Evolutionary conservation across 2,113 vertebrate species (phyloP), one percentile per base, ranked within the genome.

Genomic region (Microtus oregoni): DNA sequence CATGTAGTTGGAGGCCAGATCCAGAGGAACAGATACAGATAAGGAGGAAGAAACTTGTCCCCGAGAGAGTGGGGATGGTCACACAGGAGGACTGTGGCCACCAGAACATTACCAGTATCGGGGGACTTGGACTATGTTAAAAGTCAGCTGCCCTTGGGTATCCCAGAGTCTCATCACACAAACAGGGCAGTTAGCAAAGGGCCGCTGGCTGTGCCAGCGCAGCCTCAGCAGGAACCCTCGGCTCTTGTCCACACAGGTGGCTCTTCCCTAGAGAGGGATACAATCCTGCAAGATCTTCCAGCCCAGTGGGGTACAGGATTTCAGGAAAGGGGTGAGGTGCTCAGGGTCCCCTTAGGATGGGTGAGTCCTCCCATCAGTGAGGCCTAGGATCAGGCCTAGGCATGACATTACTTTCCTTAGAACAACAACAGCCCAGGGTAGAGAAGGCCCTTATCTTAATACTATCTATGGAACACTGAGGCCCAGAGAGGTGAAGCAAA

Each of bases 391-490:
- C 38, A n/a, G 41, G 22, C 24, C 24, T 12, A 20, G 30, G 32
- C 2, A 0, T 7, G 10, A 24, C 5, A 15, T 67, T 24, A 1
- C 44, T 76, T 10, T 38, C 52, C 8, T 9, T 0, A 17, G 92
- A 65, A 5, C 15, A 9, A n/a, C 10, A 9, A n/a, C 10, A 26
- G 86, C 22, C 9, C 32, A 3, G 15, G 38, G 32, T 7, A 20
- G 6, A 55, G 30, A 10, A 5, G 32, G 32, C 5, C 1, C 14
- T 24, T 30, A 12, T n/a, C 68, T 50, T 72, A 6, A 4, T 8
- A 47, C 19, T 70, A 1, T 13, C 3, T 12, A 15, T 0, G 3
- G 47, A 63, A 47, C 44, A 15, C 26, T 0, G 88, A 73, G 76
- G 28, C 50, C 86, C 28, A 35, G 78, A 70, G 73, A 81, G 76